phyloP scores from a whole-genome alignment of 2,797 vertebrate species.

The Sebastes hubbsi region DNA sequence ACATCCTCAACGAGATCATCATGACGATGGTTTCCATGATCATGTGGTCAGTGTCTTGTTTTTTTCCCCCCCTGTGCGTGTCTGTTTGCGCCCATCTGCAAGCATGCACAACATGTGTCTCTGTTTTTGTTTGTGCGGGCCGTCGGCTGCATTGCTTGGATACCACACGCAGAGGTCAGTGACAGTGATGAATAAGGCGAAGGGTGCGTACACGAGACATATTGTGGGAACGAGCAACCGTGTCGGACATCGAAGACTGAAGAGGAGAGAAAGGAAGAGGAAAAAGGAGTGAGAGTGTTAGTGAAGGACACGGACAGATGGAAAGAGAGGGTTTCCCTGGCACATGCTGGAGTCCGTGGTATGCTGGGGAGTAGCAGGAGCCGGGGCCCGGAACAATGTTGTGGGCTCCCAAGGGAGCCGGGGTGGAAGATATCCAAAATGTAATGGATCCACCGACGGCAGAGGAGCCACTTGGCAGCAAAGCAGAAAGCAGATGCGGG shows the following conservation, averaged over 20 bases:
- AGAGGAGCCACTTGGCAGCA: slow-evolving; percentile 53
- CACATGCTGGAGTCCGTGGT: slow-evolving; percentile 63
- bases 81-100: neutral
- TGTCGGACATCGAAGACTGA: neutral
- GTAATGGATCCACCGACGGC: slow-evolving; percentile 65
- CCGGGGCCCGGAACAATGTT: slow-evolving; percentile 44
- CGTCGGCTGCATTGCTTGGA: slow-evolving; percentile 39
- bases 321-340: slow-evolving; percentile 62
- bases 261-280: slow-evolving; percentile 14
- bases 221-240: slow-evolving; percentile 39
- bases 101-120: slow-evolving; percentile 12
- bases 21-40: slow-evolving; percentile 90
- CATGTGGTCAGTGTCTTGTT: slow-evolving; percentile 84
- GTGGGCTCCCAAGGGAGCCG: slow-evolving; percentile 60
- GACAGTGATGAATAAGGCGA: slow-evolving; percentile 58
- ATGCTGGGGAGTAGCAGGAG: slow-evolving; percentile 64
- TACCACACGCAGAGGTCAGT: slow-evolving; percentile 35
- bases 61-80: neutral
- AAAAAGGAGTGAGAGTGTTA: slow-evolving; percentile 25
- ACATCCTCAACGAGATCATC: slow-evolving; percentile 90
- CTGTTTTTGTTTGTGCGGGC: slow-evolving; percentile 45
- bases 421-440: slow-evolving; percentile 66
- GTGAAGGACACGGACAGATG: slow-evolving; percentile 71
- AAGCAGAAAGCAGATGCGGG: slow-evolving; percentile 58
- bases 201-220: slow-evolving; percentile 19